phyloP scores from a whole-genome alignment of 2,888 invertebrate species.

The Eristalinus sepulchralis region DNA sequence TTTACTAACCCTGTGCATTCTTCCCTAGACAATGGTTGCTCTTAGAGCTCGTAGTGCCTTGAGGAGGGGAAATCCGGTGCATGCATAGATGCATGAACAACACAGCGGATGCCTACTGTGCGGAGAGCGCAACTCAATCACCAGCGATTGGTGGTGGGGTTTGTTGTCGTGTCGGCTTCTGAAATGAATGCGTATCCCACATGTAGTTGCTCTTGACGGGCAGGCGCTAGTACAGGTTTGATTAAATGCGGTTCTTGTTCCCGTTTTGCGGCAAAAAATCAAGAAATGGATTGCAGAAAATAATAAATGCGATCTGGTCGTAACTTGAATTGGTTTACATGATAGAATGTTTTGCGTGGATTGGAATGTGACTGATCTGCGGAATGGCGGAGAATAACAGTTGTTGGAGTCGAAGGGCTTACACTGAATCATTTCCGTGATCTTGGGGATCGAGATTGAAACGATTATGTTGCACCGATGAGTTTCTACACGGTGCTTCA shows the following conservation, averaged over 20 bases:
- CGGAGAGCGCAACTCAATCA: background rate
- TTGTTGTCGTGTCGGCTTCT: background rate
- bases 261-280: conserved; percentile 10
- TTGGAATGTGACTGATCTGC: background rate
- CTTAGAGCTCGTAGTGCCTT: background rate
- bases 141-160: background rate
- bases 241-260: conserved; percentile 36
- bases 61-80: conserved; percentile 38
- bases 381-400: background rate
- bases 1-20: conserved; percentile 14
- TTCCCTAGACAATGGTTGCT: background rate
- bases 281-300: background rate
- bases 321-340: conserved; percentile 9
- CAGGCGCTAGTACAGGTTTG: conserved; percentile 52
- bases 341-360: background rate
- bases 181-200: conserved; percentile 11
- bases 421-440: no score
- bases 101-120: conserved; percentile 1
- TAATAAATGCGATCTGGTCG: background rate
- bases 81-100: conserved; percentile 1
- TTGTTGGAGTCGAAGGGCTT: background rate
- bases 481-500: no score
- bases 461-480: no score
- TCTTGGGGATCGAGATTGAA: no score
- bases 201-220: conserved; percentile 4